These are phyloP conservation scores for Trachythela sp. DNA, from an alignment of 64 coral and sea anemone genomes.

Conservation along the genomic window DNA sequence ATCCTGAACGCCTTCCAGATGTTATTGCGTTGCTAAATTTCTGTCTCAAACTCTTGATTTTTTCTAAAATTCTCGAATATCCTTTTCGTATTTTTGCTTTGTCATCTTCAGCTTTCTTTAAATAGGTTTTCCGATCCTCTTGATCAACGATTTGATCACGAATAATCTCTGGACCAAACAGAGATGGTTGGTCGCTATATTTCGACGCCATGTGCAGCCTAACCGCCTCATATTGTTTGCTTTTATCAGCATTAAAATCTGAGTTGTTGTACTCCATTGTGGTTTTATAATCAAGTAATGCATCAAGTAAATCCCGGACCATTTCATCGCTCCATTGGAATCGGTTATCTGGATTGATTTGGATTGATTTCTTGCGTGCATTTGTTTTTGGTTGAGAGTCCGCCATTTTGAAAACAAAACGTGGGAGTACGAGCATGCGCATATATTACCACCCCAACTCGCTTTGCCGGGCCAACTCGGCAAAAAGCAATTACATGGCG, in stretches of 20 bases:
- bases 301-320: not conserved
- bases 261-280: conserved; percentile 34
- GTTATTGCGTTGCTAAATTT: not conserved
- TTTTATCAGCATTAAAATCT: conserved; percentile 39
- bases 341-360: conserved; percentile 2
- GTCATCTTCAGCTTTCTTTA: not conserved
- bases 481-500: too few species aligned
- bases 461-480: too few species aligned
- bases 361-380: too few species aligned
- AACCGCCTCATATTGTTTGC: conserved; percentile 32
- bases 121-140: not conserved
- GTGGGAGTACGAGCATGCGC: too few species aligned
- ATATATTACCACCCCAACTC: too few species aligned
- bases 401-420: too few species aligned
- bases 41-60: not conserved
- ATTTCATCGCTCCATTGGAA: conserved; percentile 31
- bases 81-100: conserved; percentile 2
- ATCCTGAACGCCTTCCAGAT: not conserved
- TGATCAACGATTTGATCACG: not conserved
- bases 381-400: too few species aligned
- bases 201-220: conserved; percentile 26
- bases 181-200: conserved; percentile 21
- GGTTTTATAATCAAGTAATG: conserved; percentile 22
- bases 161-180: not conserved
- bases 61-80: not conserved